Percentiles rank a stretch among this genome's conserved stretches.
Evolutionary conservation across 1,140 invertebrate genomes (phyloP).

Genomic region (Steinernema khuongi): DNA sequence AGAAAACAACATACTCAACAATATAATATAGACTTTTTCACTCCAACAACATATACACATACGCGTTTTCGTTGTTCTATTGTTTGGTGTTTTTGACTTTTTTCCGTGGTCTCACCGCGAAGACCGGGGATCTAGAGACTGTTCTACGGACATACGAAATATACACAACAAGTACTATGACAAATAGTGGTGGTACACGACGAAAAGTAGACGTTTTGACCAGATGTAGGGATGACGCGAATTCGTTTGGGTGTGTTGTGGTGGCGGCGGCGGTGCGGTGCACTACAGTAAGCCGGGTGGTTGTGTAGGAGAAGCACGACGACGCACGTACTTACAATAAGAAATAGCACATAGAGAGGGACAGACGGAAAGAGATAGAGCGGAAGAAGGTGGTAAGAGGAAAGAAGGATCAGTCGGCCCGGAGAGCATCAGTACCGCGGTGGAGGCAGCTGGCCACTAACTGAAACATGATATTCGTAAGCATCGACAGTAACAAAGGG

Average conservation of each 20-base stretch:
- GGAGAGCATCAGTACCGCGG: neutral
- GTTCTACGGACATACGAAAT: neutral
- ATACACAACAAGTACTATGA: neutral
- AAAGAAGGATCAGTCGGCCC: neutral
- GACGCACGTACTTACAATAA: neutral
- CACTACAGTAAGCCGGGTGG: neutral
- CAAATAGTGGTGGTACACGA: neutral
- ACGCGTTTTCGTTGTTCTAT: constrained; percentile 15
- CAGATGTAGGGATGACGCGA: too few relatives aligned
- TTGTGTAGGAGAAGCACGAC: neutral
- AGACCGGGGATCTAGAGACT: too few relatives aligned
- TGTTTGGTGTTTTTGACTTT: neutral
- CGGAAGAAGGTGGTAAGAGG: neutral
- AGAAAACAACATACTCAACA: constrained; percentile 8
- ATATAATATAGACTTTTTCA: constrained; percentile 1
- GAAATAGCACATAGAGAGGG: neutral
- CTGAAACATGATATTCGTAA: constrained; percentile 3
- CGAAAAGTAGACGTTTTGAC: neutral
- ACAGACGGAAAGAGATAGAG: neutral
- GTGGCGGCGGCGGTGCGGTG: neutral
- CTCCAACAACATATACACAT: constrained; percentile 1
- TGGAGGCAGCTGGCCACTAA: constrained; percentile 12
- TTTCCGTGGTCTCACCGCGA: neutral
- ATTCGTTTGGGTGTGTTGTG: neutral
- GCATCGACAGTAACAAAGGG: constrained; percentile 10